Base-by-base conservation (phyloP, 2,888 invertebrate genomes). In the Erpobdella octoculata region DNA sequence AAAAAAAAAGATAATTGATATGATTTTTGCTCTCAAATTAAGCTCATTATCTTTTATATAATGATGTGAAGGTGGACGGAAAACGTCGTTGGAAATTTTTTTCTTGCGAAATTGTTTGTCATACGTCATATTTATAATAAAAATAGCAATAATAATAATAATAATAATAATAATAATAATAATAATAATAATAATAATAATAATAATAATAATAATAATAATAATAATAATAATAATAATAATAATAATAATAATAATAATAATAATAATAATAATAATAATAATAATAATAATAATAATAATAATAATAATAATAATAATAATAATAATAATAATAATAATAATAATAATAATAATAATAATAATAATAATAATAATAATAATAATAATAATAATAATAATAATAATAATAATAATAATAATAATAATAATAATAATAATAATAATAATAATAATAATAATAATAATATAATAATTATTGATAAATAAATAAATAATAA, bases 181-280 rank as follows among this genome's bases (percentile, higher is more conserved):
- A n/a, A n/a, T n/a, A n/a, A n/a, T n/a, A n/a, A n/a, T n/a, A n/a
- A n/a, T n/a, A n/a, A n/a, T n/a, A n/a, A n/a, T n/a, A n/a, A n/a
- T n/a, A n/a, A n/a, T n/a, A n/a, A n/a, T n/a, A n/a, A n/a, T n/a
- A n/a, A n/a, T n/a, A n/a, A n/a, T n/a, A n/a, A n/a, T n/a, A n/a
- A n/a, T n/a, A n/a, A n/a, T n/a, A n/a, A n/a, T n/a, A 37, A 69
- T 18, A 28, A 25, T 25, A 35, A 70, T 25, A n/a, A 59, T 21
- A 21, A 59, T 28, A 38, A 36, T 33, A 59, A 37, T 48, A 21
- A 70, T 25, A 38, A 70, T 15, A 59, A 37, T 48, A 25, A 70
- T 36, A 31, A 9, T 35, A 36, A 61, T 36, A 38, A 25, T 35
- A 33, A 69, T 33, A 53, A 33, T 21, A 41, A 53, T 35, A 67